Percentiles rank a stretch among this genome's conserved stretches.
These are phyloP conservation scores for Chloroceryle inda DNA, from an alignment of 2,797 vertebrate genomes.

Conservation along the genomic window DNA sequence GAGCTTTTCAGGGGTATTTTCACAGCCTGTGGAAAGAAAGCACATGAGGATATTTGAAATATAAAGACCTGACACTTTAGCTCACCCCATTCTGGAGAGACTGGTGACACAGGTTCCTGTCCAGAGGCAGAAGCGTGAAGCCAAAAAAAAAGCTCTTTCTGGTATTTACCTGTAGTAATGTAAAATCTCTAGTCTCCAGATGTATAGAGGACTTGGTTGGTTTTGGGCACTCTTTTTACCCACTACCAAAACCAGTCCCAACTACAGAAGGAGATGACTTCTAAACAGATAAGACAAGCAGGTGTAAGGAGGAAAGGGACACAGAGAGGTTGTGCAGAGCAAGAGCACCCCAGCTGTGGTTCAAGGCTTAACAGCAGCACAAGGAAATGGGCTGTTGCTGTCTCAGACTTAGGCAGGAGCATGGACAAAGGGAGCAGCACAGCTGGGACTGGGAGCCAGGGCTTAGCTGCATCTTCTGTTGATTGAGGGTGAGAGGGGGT, in stretches of 20 bases:
- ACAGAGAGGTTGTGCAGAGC: not conserved
- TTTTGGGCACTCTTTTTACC: not conserved
- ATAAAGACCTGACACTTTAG: slow-evolving; percentile 30
- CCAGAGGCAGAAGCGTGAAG: not conserved
- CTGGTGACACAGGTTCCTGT: slow-evolving; percentile 38
- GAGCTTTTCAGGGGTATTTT: slow-evolving; percentile 47
- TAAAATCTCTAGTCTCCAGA: not conserved
- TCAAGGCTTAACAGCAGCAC: not conserved
- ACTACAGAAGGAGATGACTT: not conserved
- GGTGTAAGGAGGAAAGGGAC: not conserved
- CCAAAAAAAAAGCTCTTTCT: not conserved
- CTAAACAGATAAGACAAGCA: not conserved
- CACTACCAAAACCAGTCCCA: not conserved
- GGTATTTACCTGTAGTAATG: slow-evolving; percentile 29
- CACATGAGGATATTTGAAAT: slow-evolving; percentile 9
- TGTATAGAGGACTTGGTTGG: not conserved
- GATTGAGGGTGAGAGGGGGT: not conserved
- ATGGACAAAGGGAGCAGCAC: not conserved
- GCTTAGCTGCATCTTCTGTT: not conserved
- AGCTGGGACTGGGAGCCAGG: not conserved
- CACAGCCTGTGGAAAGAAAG: slow-evolving; percentile 53
- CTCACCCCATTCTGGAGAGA: not conserved
- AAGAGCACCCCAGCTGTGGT: not conserved
- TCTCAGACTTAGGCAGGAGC: not conserved
- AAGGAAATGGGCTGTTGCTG: not conserved